Conservation (phyloP, 2,113 vertebrate species). For the Coregonus clupeaformis region DNA sequence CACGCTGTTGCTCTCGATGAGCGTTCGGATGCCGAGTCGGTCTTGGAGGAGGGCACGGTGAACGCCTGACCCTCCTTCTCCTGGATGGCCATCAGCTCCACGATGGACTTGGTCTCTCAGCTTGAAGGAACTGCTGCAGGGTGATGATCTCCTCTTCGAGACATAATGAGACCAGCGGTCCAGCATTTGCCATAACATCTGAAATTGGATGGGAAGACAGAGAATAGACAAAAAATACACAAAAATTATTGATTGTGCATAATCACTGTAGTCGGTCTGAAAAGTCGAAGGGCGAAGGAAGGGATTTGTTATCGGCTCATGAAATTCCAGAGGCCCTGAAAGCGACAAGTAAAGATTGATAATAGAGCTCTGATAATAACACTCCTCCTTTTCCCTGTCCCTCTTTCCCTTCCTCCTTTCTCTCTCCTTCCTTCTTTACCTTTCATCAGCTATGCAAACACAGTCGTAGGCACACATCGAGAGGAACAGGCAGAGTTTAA, state of each 20-base stretch:
- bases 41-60: conserved; percentile 95
- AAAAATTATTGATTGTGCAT: conserved; percentile 88
- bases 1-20: conserved; percentile 97
- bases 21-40: conserved; percentile 98
- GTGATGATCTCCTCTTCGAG: conserved; percentile 99
- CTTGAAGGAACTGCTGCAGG: conserved; percentile 98
- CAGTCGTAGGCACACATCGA: conserved; percentile 67
- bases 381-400: background rate
- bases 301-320: conserved; percentile 73
- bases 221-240: conserved; percentile 86
- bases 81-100: conserved; percentile 99
- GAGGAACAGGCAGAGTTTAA: conserved; percentile 67
- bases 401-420: conserved; percentile 8
- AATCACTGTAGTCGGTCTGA: conserved; percentile 69
- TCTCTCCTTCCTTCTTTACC: conserved; percentile 19
- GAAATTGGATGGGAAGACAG: conserved; percentile 76
- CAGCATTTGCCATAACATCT: conserved; percentile 95
- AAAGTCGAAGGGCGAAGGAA: conserved; percentile 47
- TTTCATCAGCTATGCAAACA: conserved; percentile 54
- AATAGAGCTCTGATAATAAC: conserved; percentile 35
- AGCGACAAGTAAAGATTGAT: conserved; percentile 66
- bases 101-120: conserved; percentile 99
- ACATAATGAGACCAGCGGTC: conserved; percentile 99
- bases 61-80: conserved; percentile 99
- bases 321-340: conserved; percentile 71